A percentile compares a stretch with the other conserved stretches of the same genome.
Conservation (phyloP, 2,888 invertebrate species). For the Adela reaumurella region DNA sequence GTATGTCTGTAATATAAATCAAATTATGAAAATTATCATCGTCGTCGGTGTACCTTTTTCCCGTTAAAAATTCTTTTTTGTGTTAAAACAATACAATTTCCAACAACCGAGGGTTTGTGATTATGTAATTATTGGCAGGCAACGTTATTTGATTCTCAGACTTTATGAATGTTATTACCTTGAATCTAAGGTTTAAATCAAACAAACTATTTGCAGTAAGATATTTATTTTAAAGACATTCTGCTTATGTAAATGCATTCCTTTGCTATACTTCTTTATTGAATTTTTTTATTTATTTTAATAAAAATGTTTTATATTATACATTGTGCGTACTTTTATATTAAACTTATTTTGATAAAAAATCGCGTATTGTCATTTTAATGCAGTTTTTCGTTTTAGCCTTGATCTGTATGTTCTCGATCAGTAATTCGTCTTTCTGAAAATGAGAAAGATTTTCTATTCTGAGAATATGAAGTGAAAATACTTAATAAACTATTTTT, state of each 20-base stretch:
- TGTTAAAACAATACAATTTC: too few relatives aligned
- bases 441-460: too few relatives aligned
- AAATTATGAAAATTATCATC: too few relatives aligned
- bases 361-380: conserved; percentile 30
- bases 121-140: too few relatives aligned
- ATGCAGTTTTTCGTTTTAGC: conserved; percentile 25
- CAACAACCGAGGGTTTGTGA: too few relatives aligned
- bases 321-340: conserved; percentile 8
- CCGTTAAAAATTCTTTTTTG: too few relatives aligned
- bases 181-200: neutral
- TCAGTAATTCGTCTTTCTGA: conserved; percentile 32
- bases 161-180: conserved; percentile 1
- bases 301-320: conserved; percentile 4
- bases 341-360: conserved; percentile 37
- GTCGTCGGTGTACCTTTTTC: too few relatives aligned
- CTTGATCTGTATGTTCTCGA: conserved; percentile 27
- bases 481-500: conserved; percentile 2
- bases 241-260: neutral
- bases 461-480: too few relatives aligned
- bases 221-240: neutral
- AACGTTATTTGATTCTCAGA: too few relatives aligned
- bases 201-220: too few relatives aligned
- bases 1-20: too few relatives aligned
- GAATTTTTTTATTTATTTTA: conserved; percentile 1
- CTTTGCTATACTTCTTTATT: conserved; percentile 2